phyloP scores from a whole-genome alignment of 2,113 vertebrate genomes.

The Phaethon lepturus region DNA sequence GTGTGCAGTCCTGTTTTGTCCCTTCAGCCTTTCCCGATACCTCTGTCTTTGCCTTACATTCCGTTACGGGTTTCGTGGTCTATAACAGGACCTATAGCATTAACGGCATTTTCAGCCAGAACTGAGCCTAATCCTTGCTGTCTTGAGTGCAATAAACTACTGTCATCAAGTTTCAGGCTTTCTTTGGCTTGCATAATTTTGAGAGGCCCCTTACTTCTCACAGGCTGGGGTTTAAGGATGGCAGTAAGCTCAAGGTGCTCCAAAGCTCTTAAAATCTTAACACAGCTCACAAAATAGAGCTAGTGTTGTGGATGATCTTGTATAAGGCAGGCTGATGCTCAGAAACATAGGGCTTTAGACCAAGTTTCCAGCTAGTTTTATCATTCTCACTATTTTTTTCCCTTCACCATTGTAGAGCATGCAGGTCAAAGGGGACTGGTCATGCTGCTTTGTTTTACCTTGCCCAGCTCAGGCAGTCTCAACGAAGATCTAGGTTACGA shows the following conservation, averaged over 20 bases:
- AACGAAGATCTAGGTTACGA: not conserved
- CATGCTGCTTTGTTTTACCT: not conserved
- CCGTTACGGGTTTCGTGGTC: not conserved
- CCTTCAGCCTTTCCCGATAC: not conserved
- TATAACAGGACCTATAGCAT: not conserved
- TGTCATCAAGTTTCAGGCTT: not conserved
- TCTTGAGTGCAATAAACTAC: not conserved
- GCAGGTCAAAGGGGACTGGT: not conserved
- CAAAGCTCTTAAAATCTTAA: not conserved
- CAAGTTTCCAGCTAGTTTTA: not conserved
- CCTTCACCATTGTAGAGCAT: not conserved
- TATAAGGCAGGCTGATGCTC: not conserved
- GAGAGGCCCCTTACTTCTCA: not conserved
- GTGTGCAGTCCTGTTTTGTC: not conserved
- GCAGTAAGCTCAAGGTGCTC: not conserved
- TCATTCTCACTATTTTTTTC: not conserved
- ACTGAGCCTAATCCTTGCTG: not conserved
- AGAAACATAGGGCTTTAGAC: not conserved
- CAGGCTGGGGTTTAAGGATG: not conserved
- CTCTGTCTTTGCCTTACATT: not conserved
- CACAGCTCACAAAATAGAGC: not conserved
- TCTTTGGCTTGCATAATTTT: not conserved
- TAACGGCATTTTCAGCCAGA: conserved; percentile 6
- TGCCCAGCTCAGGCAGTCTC: not conserved
- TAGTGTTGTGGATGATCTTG: not conserved